phyloP scores from a whole-genome alignment of 2,888 invertebrate species.

The Amphipoea oculea region DNA sequence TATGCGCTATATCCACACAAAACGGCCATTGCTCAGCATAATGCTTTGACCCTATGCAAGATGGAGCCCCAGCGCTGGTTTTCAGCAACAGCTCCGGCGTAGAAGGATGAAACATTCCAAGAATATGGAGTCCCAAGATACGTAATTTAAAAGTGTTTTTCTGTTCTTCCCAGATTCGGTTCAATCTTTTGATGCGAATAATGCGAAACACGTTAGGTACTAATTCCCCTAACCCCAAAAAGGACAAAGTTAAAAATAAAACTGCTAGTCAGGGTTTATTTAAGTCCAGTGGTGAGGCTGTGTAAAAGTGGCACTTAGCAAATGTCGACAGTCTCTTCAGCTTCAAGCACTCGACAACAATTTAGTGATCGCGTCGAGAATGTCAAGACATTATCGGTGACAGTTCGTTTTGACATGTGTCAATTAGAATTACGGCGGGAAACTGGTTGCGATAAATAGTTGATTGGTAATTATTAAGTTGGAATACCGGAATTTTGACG shows the following conservation, averaged over 20 bases:
- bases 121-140: neutral
- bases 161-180: neutral
- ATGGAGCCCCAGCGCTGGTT: no score
- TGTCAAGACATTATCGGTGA: slow-evolving; percentile 35
- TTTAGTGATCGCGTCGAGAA: slow-evolving; percentile 50
- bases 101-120: neutral
- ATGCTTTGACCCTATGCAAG: no score
- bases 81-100: no score
- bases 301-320: slow-evolving; percentile 39
- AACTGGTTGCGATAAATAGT: slow-evolving; percentile 3
- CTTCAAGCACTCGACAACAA: slow-evolving; percentile 22
- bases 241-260: neutral
- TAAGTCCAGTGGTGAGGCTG: slow-evolving; percentile 20
- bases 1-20: no score
- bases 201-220: no score
- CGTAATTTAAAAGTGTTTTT: neutral
- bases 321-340: slow-evolving; percentile 25
- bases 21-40: no score
- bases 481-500: neutral
- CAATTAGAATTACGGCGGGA: slow-evolving; percentile 43
- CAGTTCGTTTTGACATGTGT: slow-evolving; percentile 55
- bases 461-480: neutral
- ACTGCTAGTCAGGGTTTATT: slow-evolving; percentile 29
- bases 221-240: no score
- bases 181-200: no score